Conservation (phyloP, 2,888 invertebrate genomes). For the Pecten maximus region DNA sequence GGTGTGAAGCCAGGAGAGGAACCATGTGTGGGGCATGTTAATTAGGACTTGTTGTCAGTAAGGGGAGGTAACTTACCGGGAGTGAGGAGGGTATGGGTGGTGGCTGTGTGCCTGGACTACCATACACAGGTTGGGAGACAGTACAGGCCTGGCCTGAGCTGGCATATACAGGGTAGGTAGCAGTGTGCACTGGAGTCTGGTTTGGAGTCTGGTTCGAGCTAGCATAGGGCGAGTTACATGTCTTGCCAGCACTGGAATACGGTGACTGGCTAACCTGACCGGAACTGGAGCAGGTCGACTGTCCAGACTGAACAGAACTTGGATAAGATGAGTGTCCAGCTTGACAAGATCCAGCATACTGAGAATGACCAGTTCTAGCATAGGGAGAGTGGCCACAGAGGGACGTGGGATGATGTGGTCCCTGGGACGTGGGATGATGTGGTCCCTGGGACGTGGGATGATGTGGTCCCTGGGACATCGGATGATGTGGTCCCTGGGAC, state of each 20-base stretch:
- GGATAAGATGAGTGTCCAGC: not conserved
- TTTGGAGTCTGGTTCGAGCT: conserved; percentile 3
- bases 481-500: too few relatives aligned
- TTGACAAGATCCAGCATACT: not conserved
- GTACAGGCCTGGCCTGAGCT: not conserved
- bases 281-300: not conserved
- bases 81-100: conserved; percentile 5
- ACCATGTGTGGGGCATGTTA: not conserved
- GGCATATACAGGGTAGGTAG: not conserved
- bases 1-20: not conserved
- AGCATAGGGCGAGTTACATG: not conserved
- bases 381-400: not conserved
- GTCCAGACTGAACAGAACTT: not conserved
- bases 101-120: not conserved
- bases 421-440: not conserved
- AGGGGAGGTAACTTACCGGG: conserved; percentile 4
- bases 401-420: not conserved
- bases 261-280: conserved; percentile 18
- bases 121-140: not conserved
- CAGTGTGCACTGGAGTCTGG: not conserved
- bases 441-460: too few relatives aligned
- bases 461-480: too few relatives aligned
- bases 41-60: not conserved
- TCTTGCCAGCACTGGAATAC: not conserved
- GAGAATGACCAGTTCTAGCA: not conserved